Base-by-base conservation (phyloP, 2,888 invertebrate genomes). In the Scaptodrosophila latifasciaeformis region DNA sequence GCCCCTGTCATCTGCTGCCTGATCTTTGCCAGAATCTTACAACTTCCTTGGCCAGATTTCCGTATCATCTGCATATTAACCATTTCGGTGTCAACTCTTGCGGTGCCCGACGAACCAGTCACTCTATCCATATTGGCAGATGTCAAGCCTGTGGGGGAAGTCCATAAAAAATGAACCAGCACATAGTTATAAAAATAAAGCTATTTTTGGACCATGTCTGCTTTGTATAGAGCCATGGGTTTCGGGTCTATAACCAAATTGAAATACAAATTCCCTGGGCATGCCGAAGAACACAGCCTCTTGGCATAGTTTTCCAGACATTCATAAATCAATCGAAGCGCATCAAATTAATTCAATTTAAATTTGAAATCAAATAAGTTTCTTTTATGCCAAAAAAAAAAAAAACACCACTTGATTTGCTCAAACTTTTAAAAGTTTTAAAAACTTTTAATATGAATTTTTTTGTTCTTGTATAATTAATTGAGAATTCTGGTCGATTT, bases 401-500 rank as follows among this genome's bases (percentile, higher is more conserved):
- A 49, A 49, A 45, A 42, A 51, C 15, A 43, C 48, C 19, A 13
- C 37, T 48, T 6, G 15, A 6, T 34, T 34, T n/a, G n/a, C n/a
- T n/a, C n/a, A n/a, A n/a, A n/a, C n/a, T n/a, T n/a, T n/a, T n/a
- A 9, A 30, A n/a, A 21, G 10, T 30, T 19, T 42, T 30, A 7
- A 27, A 49, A 45, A 30, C 29, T 35, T n/a, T n/a, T 46, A 45
- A 18, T 34, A n/a, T 6, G 10, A 19, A 34, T 9, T 47, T 30
- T 47, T 18, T 47, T 21, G n/a, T n/a, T n/a, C n/a, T n/a, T n/a
- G n/a, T n/a, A n/a, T n/a, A n/a, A 47, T 19, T 12, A 2, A 21
- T 15, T n/a, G 7, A 30, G 51, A 55, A 74, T 85, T 85, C 84
- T 81, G 77, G 85, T 86, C 82, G 84, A 85, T 86, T 84, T 86